Percentiles rank a stretch among this genome's conserved stretches.
These are phyloP conservation scores for Furcifer pardalis DNA, from an alignment of 2,797 vertebrate species.

Conservation along the genomic window DNA sequence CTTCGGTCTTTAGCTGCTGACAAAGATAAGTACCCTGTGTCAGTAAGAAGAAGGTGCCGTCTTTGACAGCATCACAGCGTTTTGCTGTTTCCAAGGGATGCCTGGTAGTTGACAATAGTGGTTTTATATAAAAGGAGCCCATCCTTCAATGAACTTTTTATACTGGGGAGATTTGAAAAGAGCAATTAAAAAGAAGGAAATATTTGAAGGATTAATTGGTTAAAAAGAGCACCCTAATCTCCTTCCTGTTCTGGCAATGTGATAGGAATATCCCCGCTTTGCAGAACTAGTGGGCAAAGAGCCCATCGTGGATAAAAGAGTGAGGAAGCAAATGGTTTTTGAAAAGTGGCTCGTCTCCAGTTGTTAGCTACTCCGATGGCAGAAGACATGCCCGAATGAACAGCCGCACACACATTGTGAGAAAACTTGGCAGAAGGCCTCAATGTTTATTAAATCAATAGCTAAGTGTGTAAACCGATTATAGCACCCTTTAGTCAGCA, in stretches of 20 bases:
- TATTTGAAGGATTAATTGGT: slow-evolving; percentile 53
- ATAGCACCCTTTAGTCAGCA: slow-evolving; percentile 18
- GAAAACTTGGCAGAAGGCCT: neutral
- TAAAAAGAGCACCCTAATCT: slow-evolving; percentile 42
- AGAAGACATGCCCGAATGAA: slow-evolving; percentile 8
- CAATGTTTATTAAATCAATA: slow-evolving; percentile 48
- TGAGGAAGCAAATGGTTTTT: neutral
- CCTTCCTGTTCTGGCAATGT: slow-evolving; percentile 33
- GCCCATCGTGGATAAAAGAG: slow-evolving; percentile 33
- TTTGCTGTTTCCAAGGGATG: slow-evolving; percentile 28
- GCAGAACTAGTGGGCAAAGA: slow-evolving; percentile 33
- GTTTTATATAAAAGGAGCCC: slow-evolving; percentile 30
- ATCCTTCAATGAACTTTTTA: slow-evolving; percentile 46
- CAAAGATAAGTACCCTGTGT: neutral
- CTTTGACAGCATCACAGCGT: slow-evolving; percentile 33
- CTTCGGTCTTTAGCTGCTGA: slow-evolving; percentile 36
- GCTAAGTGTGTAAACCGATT: slow-evolving; percentile 21
- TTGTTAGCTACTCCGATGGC: slow-evolving; percentile 32
- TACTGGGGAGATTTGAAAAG: slow-evolving; percentile 33
- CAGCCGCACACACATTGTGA: slow-evolving; percentile 28
- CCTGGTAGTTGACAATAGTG: slow-evolving; percentile 38
- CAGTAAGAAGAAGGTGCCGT: slow-evolving; percentile 20
- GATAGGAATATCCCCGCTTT: slow-evolving; percentile 41
- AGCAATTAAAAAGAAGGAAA: slow-evolving; percentile 40
- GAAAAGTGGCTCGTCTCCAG: slow-evolving; percentile 27